Base-by-base conservation (phyloP, 2,888 invertebrate genomes). In the Heliconius aoede region DNA sequence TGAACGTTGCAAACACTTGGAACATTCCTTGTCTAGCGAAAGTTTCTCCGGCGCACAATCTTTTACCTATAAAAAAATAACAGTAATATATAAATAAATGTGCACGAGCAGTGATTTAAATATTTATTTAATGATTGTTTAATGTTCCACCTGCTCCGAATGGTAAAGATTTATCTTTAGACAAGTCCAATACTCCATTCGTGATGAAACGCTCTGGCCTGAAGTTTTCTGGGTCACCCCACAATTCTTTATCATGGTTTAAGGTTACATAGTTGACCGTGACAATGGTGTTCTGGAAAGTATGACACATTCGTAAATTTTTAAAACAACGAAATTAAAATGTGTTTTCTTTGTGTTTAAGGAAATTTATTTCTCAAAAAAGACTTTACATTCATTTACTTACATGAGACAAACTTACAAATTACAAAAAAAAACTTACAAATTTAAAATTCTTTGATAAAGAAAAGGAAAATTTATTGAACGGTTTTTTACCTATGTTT, bases 11-110 rank as follows among this genome's bases (percentile, higher is more conserved):
- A 51, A 96, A 92, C 11, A 95, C 91, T 78, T 95, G 93, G 85
- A 97, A 97, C 86, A 96, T 90, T 81, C 94, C 92, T 80, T 96
- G 96, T 1, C 97, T 92, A 0, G 96, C 95, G 84, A 95, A 96
- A 0, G 96, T 96, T 86, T 97, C 97, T 0, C 97, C 97, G 0
- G 96, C 95, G 83, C 97, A 97, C 0, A 96, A 87, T 46, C 97
- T 93, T 81, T 95, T 95, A 0, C 97, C 96, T 95, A 86, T 0
- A 84, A 85, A 55, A n/a, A 24, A 30, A 11, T 46, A 24, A 69
- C 1, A 69, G 64, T 36, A 5, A 40, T 40, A 15, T 26, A 60
- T 26, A 15, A 15, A 15, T 26, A 26, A 60, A 26, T 5, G 15
- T 5, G 5, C 0, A 15, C 9, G 11, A 26, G 3, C 11, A 60